These are phyloP conservation scores for Anneissia japonica DNA, from an alignment of 35 echinoderm and acorn worm genomes.

Conservation along the genomic window DNA sequence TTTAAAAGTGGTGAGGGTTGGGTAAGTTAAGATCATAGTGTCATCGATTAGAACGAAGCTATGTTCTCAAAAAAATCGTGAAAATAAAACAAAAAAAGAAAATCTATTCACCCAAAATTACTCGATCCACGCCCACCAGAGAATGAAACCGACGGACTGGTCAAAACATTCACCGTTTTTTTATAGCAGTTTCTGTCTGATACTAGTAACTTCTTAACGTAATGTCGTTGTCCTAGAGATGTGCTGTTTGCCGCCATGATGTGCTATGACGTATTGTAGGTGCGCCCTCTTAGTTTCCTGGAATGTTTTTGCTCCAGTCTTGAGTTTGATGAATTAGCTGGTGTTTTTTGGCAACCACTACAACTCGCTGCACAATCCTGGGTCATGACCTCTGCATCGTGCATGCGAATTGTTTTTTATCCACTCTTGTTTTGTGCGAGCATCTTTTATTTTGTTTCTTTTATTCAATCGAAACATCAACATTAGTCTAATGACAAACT, in stretches of 20 bases:
- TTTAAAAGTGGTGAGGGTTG: not conserved
- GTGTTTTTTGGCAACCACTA: not conserved
- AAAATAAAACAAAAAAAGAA: not conserved
- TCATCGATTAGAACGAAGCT: not conserved
- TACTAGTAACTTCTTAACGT: not conserved
- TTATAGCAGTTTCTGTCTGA: not conserved
- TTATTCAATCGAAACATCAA: not conserved
- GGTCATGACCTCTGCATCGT: not conserved
- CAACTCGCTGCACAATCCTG: not conserved
- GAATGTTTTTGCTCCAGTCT: not conserved
- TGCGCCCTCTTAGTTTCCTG: not conserved
- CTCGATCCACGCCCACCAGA: not conserved
- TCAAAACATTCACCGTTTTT: not conserved
- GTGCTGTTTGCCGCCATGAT: not conserved
- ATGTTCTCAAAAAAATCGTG: not conserved
- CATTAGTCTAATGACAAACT: not conserved
- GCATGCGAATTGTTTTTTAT: not conserved
- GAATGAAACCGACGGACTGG: not conserved
- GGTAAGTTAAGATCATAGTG: not conserved
- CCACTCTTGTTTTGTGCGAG: slow-evolving; percentile 1
- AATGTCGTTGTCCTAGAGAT: not conserved
- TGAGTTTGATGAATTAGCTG: not conserved
- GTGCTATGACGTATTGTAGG: not conserved
- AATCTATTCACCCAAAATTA: not conserved
- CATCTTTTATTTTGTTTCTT: not conserved